Conservation (phyloP, 1,140 invertebrate genomes). For the Euwallacea similis region DNA sequence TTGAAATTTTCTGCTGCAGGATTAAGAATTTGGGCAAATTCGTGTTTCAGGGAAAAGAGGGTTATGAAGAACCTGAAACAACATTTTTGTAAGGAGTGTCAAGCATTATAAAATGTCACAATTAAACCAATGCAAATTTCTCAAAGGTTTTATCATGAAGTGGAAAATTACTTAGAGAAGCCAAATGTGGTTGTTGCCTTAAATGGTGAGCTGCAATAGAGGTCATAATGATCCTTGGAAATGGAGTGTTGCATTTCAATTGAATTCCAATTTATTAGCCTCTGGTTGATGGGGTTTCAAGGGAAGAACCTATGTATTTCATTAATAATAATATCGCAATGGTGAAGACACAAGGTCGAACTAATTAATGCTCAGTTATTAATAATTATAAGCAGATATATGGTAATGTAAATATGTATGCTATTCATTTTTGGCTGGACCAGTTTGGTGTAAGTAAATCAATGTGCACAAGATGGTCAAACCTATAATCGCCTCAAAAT, state of each 20-base stretch:
- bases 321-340: conserved; percentile 41
- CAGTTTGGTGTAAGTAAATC: no score
- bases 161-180: conserved; percentile 36
- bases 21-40: conserved; percentile 43
- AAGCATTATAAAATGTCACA: conserved; percentile 27
- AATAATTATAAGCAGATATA: no score
- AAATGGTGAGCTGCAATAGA: conserved; percentile 52
- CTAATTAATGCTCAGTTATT: no score
- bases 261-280: conserved; percentile 41
- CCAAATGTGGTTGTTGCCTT: conserved; percentile 50
- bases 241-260: conserved; percentile 43
- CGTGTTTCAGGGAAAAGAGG: conserved; percentile 42
- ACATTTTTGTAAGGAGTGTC: conserved; percentile 39
- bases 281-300: conserved; percentile 40
- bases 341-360: no score
- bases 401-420: no score
- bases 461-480: no score
- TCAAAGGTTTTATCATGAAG: conserved; percentile 45
- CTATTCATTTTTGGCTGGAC: no score
- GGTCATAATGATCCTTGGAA: conserved; percentile 46
- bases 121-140: conserved; percentile 27
- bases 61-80: neutral
- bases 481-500: no score
- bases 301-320: conserved; percentile 42
- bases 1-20: conserved; percentile 47